Percentiles rank a stretch among this genome's conserved stretches.
Evolutionary conservation across 2,797 vertebrate genomes (phyloP).

Genomic region (Hafferia zeledoni): DNA sequence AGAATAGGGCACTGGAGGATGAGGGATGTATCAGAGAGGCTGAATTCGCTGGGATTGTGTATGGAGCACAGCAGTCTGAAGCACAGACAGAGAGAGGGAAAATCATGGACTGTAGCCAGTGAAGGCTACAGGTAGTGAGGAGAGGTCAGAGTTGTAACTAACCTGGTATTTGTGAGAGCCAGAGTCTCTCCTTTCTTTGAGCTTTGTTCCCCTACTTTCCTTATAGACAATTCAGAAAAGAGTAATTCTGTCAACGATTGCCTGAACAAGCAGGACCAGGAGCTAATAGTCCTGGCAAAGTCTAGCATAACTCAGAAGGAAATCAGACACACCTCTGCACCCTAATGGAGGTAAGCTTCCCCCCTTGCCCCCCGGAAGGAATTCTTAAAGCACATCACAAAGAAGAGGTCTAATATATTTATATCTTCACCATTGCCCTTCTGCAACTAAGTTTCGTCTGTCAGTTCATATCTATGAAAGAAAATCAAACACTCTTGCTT

Average conservation of each 20-base stretch:
- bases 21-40: not conserved
- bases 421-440: not conserved
- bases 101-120: not conserved
- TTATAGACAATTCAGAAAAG: not conserved
- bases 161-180: not conserved
- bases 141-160: not conserved
- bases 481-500: slow-evolving; percentile 3
- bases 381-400: not conserved
- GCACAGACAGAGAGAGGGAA: not conserved
- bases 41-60: not conserved
- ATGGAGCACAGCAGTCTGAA: not conserved
- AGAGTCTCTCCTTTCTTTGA: not conserved
- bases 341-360: not conserved
- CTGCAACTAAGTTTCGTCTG: slow-evolving; percentile 1
- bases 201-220: not conserved
- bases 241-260: not conserved
- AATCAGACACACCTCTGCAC: not conserved
- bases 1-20: not conserved
- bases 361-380: not conserved
- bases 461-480: not conserved
- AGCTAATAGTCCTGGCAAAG: not conserved
- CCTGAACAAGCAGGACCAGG: not conserved
- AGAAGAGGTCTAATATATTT: not conserved
- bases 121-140: not conserved
- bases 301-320: not conserved